Evolutionary conservation across 2,797 vertebrate species (phyloP).

Genomic region (Platalea minor): DNA sequence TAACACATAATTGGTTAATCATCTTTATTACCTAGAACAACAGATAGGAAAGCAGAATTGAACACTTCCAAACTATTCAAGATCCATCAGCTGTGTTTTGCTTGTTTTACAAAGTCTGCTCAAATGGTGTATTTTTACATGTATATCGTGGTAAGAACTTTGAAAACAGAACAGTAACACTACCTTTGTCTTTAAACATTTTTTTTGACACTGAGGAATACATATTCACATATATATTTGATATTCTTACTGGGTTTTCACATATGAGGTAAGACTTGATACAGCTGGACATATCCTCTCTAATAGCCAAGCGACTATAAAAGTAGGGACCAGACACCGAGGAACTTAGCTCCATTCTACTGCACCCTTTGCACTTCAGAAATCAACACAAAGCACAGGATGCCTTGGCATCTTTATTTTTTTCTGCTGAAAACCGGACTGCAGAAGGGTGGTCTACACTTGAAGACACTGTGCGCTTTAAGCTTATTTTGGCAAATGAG

Average conservation of each 20-base stretch:
- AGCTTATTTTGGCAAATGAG: background rate
- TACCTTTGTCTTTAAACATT: background rate
- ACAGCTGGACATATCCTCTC: background rate
- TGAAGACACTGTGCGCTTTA: background rate
- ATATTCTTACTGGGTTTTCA: background rate
- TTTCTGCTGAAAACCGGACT: background rate
- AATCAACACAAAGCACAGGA: background rate
- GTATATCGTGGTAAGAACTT: rapidly evolving
- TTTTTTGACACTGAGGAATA: background rate
- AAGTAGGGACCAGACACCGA: background rate
- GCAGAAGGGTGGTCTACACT: background rate
- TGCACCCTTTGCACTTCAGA: background rate
- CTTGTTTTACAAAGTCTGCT: background rate
- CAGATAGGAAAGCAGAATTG: background rate
- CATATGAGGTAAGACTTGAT: background rate
- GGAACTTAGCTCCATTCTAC: background rate
- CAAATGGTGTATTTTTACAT: background rate
- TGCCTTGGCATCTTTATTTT: background rate
- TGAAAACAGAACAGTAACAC: background rate
- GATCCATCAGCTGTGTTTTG: background rate
- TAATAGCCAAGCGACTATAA: background rate
- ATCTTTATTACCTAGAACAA: background rate
- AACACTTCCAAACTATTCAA: background rate
- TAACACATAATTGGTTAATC: background rate
- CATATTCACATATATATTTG: background rate